Conservation (phyloP, 2,797 vertebrate species). For the Gymnocypris eckloni region DNA sequence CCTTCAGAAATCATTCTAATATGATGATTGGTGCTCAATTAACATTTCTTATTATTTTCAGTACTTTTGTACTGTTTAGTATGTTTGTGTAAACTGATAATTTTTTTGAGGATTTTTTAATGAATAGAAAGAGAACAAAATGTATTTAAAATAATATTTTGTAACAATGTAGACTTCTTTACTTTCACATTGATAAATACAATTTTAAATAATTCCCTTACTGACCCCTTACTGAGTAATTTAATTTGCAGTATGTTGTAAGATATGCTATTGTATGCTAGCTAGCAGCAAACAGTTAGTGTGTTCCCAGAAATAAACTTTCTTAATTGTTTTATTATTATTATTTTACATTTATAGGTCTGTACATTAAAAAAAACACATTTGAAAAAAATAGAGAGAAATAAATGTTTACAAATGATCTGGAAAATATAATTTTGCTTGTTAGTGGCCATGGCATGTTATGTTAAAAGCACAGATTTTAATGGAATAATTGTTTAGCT, state of each 20-base stretch:
- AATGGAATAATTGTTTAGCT: not conserved
- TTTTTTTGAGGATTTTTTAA: not conserved
- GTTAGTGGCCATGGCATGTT: not conserved
- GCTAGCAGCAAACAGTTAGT: not conserved
- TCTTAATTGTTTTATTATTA: not conserved
- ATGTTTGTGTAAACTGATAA: not conserved
- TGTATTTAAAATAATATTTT: not conserved
- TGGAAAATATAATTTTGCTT: not conserved
- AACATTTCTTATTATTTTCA: too few species aligned
- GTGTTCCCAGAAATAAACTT: not conserved
- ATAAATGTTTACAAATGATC: not conserved
- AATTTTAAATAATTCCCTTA: too few species aligned
- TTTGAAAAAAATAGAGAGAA: not conserved
- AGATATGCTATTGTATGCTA: not conserved
- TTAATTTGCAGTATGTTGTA: not conserved
- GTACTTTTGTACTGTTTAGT: not conserved
- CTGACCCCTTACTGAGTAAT: not conserved
- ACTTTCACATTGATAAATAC: too few species aligned
- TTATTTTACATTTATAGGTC: conserved; percentile 84
- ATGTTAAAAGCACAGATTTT: not conserved
- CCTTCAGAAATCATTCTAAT: not conserved
- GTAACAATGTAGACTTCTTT: too few species aligned
- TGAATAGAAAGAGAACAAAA: not conserved
- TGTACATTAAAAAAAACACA: conserved; percentile 87
- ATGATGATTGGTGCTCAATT: not conserved